Base-by-base conservation (phyloP, 2,888 invertebrate genomes). In the Chrysomela aeneicollis region DNA sequence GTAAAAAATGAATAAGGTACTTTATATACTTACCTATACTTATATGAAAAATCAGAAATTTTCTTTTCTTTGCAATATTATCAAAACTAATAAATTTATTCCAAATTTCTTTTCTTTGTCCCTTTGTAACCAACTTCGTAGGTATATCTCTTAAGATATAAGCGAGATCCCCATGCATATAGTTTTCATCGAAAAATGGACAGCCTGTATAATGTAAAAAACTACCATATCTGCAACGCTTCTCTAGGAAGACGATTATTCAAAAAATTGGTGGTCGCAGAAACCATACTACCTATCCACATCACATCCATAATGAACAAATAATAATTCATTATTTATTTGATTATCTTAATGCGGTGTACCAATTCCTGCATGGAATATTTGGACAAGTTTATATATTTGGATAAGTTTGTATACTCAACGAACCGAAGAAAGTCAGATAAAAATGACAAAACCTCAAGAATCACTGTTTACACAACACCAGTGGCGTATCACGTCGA, bases 341-440 rank as follows among this genome's bases (percentile, higher is more conserved):
- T 58, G 51, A 26, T 35, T 32, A 46, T 59, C 55, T 55, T 52
- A 61, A 57, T 42, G 42, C 53, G 63, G 50, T 61, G 46, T 55
- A 60, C 55, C 61, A 54, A 65, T 61, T 65, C 49, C 62, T 55
- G 42, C 57, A n/a, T n/a, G n/a, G n/a, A n/a, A n/a, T n/a, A n/a
- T 57, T 61, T 57, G 18, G 50, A 15, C 30, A 58, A 58, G 58
- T 54, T 58, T 61, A 65, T 62, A 26, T 26, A 26, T 26, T 26
- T 26, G 26, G 6, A 26, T 26, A 26, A n/a, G n/a, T n/a, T n/a
- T n/a, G n/a, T n/a, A 65, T 53, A 42, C 18, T 50, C 47, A 53
- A 32, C 42, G 59, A 52, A 59, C 26, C 35, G 21, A 32, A 51
- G 42, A 37, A 35, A 59, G 21, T 21, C 22, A 35, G 18, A 32